Base-by-base conservation (phyloP, 2,113 vertebrate species). In the Zapus hudsonius region DNA sequence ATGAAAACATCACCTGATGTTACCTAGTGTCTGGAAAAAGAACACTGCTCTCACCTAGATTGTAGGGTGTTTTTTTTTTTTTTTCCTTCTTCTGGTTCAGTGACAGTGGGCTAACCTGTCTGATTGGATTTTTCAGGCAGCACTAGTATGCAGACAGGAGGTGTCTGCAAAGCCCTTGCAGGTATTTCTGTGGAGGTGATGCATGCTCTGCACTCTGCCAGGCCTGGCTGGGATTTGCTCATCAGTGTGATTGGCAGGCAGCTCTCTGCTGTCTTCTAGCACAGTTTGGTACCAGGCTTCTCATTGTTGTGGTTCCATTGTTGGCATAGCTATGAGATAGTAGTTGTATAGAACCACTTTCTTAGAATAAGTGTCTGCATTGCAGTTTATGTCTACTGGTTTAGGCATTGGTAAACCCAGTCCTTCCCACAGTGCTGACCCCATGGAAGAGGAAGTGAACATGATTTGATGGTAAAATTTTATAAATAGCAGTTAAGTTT, bases 1-100 rank as follows among this genome's bases (percentile, higher is more conserved):
- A 67, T 78, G 87, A 88, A 87, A 95, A 80, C 40, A 55, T 96
- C 86, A 93, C 86, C 87, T 91, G 91, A 81, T 94, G 72, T 84
- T 89, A 94, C 90, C 83, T 59, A 83, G 63, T 92, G 57, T 96
- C 85, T 97, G 70, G 59, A 72, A 83, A 52, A 91, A 80, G 87
- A 94, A 44, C 82, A 47, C 69, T 57, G 78, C 86, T 93, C 42
- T 91, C 89, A 29, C 69, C 52, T 75, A 25, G 23, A 33, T 15
- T 52, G 52, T 2, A 52, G 11, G 16, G 52, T 52, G 12, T 52
- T 75, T 38, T 82, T 59, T 57, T 44, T 15, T 33, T 86, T 78
- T 84, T 76, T 80, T 84, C 3, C 31, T 31, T 72, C 29, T 25
- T 12, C 67, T 92, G 69, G 40, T 57, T 94, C 76, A 59, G 38